Evolutionary conservation across 2,888 invertebrate species (phyloP), one percentile per base, ranked within the genome.

Genomic region (Cetonia aurata): DNA sequence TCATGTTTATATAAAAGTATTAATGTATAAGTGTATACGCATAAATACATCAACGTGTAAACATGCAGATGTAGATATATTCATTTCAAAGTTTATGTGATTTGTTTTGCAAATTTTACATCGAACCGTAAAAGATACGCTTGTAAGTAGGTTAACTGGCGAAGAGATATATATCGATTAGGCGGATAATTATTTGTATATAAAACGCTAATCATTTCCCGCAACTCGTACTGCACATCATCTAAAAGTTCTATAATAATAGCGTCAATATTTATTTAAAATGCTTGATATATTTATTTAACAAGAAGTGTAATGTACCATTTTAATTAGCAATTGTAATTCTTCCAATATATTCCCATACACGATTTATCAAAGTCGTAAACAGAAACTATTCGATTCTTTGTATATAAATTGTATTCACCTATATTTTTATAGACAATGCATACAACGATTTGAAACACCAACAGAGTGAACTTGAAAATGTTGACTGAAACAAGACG

Each of bases 201-300:
- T 37, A 37, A 37, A 37, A 10, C 10, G 10, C 37, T 10, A 10
- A 37, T 37, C 37, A 37, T 10, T 37, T 10, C 37, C 37, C 37
- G 1, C 10, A 37, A 37, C 9, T 37, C 37, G 37, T 37, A 8
- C 15, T 37, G 48, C 31, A 62, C 31, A 33, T 33, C 33, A n/a
- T 48, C 33, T 50, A 50, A 48, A 33, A 62, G 62, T 10, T 37
- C 15, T 37, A 15, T 33, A 48, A 62, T 33, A 62, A 15, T 50
- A 50, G 15, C 50, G 50, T 62, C 48, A 48, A 50, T 62, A 62
- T 62, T 62, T 62, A 33, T 50, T 50, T 50, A 50, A 31, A 50
- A 48, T 62, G 17, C 37, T 33, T 62, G 48, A 62, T 62, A 37
- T 62, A 62, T 62, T 62, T 62, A 62, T 62, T 37, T 50, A 62